Conservation (phyloP, 2,888 invertebrate species). For the Griposia aprilina region DNA sequence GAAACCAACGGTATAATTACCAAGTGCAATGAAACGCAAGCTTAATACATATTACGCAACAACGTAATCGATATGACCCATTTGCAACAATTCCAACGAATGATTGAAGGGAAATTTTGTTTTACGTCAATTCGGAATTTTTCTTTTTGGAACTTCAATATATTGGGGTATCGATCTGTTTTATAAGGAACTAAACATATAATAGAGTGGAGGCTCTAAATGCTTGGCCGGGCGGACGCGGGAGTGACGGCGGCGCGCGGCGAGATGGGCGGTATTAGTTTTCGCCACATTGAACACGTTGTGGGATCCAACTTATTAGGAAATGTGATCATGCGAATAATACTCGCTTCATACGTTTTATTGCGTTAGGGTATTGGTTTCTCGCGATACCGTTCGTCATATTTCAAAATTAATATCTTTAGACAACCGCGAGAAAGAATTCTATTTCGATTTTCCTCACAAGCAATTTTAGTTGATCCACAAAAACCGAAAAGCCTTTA, state of each 20-base stretch:
- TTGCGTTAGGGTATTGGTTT: conserved; percentile 84
- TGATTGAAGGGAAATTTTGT: conserved; percentile 59
- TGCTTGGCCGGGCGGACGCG: conserved; percentile 77
- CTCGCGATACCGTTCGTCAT: conserved; percentile 79
- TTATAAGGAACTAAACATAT: conserved; percentile 73
- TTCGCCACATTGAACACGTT: conserved; percentile 88
- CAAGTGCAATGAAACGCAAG: conserved; percentile 71
- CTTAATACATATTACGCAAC: conserved; percentile 64
- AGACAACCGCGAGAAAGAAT: conserved; percentile 61
- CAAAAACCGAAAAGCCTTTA: conserved; percentile 50
- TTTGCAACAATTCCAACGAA: conserved; percentile 63
- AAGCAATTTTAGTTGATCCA: conserved; percentile 55
- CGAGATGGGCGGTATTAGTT: conserved; percentile 83
- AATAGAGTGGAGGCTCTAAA: conserved; percentile 76
- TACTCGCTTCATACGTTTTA: conserved; percentile 89
- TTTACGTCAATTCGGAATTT: conserved; percentile 35
- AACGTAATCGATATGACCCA: conserved; percentile 66
- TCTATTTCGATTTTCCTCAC: conserved; percentile 63
- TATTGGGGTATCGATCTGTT: conserved; percentile 57
- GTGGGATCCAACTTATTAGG: conserved; percentile 90
- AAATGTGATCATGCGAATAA: conserved; percentile 89
- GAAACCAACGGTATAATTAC: conserved; percentile 73
- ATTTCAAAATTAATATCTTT: conserved; percentile 73
- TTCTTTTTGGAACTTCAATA: conserved; percentile 65
- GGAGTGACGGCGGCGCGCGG: conserved; percentile 76